Evolutionary conservation across 2,888 invertebrate species (phyloP), one percentile per base, ranked within the genome.

Genomic region (Hydroisotoma schaefferi): DNA sequence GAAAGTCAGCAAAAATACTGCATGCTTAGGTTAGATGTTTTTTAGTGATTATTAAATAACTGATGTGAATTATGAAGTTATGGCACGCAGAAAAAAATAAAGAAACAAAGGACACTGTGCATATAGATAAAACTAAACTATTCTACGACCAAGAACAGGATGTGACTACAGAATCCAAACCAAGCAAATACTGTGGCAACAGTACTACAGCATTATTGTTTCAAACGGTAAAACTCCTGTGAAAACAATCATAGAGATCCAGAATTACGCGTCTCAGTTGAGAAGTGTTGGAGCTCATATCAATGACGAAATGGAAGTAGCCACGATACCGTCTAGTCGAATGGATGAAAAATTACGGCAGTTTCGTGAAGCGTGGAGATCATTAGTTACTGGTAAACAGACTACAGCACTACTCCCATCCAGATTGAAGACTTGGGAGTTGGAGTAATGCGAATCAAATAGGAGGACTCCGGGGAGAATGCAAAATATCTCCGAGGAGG

Each of bases 341-440:
- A 48, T 47, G 47, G 64, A 54, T 2, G 59, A 57, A 12, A 29
- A 53, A 12, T 64, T 49, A 46, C 23, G 63, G 4, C 61, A 64
- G 10, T 57, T 67, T n/a, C 1, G 61, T 1, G 67, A 67, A 53
- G 61, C 67, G 2, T 67, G 67, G 63, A 48, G 63, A 10, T 61
- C 61, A 1, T 49, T 67, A 0, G 59, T 57, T 2, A 2, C 37
- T 2, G 26, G 26, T 22, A 43, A 49, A 20, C 64, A 67, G 20
- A 62, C 64, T 0, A n/a, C 62, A 1, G 65, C 55, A 25, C 43
- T 56, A 1, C 56, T 66, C 12, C 53, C 63, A 22, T 48, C 53
- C 15, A 43, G 62, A 25, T 38, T 61, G 2, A 55, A 61, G 55
- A 61, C 61, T 5, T 15, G 56, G 33, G 48, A 55, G 20, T 28